A percentile compares a stretch with the other conserved stretches of the same genome.
Conservation (phyloP, 2,888 invertebrate genomes). For the Tipula vernalis region DNA sequence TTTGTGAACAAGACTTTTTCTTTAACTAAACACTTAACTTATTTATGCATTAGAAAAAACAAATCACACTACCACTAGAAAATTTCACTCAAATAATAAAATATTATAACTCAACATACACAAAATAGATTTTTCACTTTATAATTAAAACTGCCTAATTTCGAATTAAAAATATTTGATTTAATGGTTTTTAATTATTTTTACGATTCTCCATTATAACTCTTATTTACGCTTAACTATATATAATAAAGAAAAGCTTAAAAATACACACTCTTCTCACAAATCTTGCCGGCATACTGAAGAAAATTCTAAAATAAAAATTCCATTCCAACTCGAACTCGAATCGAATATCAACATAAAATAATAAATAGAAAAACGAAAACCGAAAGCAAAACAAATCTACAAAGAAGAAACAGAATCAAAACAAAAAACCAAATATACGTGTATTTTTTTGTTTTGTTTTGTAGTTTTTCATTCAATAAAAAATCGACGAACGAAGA, state of each 20-base stretch:
- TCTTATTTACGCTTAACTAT: not conserved
- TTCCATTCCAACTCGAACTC: not conserved
- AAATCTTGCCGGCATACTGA: not conserved
- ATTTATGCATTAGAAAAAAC: no score
- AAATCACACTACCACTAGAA: not conserved
- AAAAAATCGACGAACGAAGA: not conserved
- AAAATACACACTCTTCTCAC: not conserved
- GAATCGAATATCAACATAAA: not conserved
- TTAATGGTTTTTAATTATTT: not conserved
- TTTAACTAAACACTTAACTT: not conserved
- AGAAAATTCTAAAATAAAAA: not conserved
- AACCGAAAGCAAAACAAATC: conserved; percentile 4
- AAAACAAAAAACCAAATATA: not conserved
- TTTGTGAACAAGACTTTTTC: no score
- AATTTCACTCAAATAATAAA: not conserved
- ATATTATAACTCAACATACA: not conserved
- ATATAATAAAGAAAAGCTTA: not conserved
- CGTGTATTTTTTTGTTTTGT: not conserved
- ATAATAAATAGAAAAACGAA: not conserved
- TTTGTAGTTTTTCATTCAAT: not conserved
- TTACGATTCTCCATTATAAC: not conserved
- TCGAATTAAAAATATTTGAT: not conserved
- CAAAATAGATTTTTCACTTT: not conserved
- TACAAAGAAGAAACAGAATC: not conserved
- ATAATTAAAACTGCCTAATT: not conserved